These are phyloP conservation scores for Eptesicus fuscus DNA, from an alignment of 2,113 vertebrate species.

Conservation along the genomic window DNA sequence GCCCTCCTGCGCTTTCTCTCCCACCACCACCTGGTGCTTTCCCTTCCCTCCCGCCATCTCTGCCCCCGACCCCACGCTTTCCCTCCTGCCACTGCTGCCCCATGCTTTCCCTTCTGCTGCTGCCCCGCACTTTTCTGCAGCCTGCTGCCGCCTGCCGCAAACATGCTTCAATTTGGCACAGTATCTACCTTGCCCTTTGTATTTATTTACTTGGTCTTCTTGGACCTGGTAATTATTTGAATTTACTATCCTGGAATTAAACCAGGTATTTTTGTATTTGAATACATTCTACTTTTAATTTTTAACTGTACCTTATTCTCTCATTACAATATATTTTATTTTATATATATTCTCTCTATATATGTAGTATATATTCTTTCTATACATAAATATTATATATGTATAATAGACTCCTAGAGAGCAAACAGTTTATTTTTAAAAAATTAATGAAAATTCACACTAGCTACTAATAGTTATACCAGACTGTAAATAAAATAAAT, in stretches of 20 bases:
- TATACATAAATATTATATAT: no score
- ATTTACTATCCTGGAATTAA: not conserved
- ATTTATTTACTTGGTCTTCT: not conserved
- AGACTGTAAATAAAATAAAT: not conserved
- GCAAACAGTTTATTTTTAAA: not conserved
- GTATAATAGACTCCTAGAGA: not conserved
- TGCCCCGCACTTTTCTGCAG: no score
- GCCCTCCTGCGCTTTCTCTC: no score
- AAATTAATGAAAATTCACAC: not conserved
- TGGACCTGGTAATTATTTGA: not conserved
- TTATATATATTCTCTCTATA: not conserved
- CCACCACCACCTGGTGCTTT: no score
- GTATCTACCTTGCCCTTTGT: not conserved
- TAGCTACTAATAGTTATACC: not conserved
- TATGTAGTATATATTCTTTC: not conserved
- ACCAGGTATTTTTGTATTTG: not conserved
- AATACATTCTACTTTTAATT: not conserved
- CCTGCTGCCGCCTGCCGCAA: no score
- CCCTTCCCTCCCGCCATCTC: no score
- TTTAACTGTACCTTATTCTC: not conserved
- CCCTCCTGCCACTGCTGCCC: no score
- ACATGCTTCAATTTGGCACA: not conserved
- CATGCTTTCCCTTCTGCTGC: no score
- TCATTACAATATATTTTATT: not conserved
- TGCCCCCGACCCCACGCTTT: no score